phyloP scores from a whole-genome alignment of 2,888 invertebrate species.

The Pardosa pseudoannulata region DNA sequence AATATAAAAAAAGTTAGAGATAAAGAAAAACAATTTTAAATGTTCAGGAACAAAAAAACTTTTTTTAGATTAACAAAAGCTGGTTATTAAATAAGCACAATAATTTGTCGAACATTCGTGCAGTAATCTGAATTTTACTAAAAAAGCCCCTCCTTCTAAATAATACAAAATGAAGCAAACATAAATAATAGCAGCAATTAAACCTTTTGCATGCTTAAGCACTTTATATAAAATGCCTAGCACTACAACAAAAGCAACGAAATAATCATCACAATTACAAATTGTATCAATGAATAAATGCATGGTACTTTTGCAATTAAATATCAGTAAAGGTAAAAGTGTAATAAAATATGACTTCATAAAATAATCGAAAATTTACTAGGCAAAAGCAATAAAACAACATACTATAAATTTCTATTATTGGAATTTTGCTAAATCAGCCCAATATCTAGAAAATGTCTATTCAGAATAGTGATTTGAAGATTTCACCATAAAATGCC shows the following conservation, averaged over 20 bases:
- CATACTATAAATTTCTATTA: not conserved
- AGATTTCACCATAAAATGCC: not conserved
- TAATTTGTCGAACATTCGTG: too few species aligned
- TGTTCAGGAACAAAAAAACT: too few species aligned
- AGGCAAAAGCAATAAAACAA: not conserved
- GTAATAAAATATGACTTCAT: not conserved
- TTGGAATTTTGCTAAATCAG: not conserved
- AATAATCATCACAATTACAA: not conserved
- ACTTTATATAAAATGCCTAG: slow-evolving; percentile 1
- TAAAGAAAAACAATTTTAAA: too few species aligned
- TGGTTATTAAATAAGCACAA: too few species aligned
- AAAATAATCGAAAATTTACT: not conserved
- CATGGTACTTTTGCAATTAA: too few species aligned
- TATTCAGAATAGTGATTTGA: not conserved
- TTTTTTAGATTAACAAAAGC: too few species aligned
- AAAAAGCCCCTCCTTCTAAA: too few species aligned
- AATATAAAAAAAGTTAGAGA: too few species aligned
- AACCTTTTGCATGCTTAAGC: not conserved
- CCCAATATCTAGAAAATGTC: not conserved
- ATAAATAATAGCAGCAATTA: not conserved
- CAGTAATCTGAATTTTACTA: too few species aligned
- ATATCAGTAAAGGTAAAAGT: not conserved
- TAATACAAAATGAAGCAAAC: not conserved
- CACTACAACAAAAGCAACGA: not conserved
- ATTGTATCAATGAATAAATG: too few species aligned